Evolutionary conservation across 1,140 invertebrate genomes (phyloP), one percentile per base, ranked within the genome.

Genomic region (Nephila pilipes): DNA sequence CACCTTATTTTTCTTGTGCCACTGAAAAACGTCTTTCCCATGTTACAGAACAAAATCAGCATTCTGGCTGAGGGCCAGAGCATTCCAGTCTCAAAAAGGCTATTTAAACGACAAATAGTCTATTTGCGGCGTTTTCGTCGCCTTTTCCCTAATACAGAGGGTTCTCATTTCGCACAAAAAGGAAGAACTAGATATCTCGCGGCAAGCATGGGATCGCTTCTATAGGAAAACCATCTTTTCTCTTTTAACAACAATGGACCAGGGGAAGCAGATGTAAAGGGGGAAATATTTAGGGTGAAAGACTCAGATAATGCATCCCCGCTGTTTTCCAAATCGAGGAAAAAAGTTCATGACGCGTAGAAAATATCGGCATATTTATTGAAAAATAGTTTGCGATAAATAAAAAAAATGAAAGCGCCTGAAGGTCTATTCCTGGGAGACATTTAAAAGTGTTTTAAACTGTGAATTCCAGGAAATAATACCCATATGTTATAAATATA

Each of bases 141-240:
- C 85, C 57, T n/a, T 46, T 54, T 87, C n/a, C 38, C 85, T 25
- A 60, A 58, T 29, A 87, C 57, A 60, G 54, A 38, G 20, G 32
- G 54, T 22, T 83, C 69, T 29, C 29, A 32, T 75, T 75, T 75
- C 29, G 25, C 2, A 18, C 16, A 75, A 75, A 75, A 57, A 83
- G 81, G 18, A 22, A 54, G 54, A 83, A 55, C 81, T 32, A 58
- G 85, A 87, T 87, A 87, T 87, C 85, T 60, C 6, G 54, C n/a
- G 20, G 36, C 36, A 81, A 54, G 58, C 85, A 60, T 32, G 20
- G 57, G 25, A 58, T 87, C 57, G 85, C 57, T 29, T 87, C 85
- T 87, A 87, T 87, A 60, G 85, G 55, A 87, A 87, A 87, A 87
- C 57, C 58, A 87, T 87, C 85, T 87, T 87, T 87, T 87, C 58